These are phyloP conservation scores for Polydrusus tereticollis DNA, from an alignment of 2,888 invertebrate genomes.

Conservation along the genomic window DNA sequence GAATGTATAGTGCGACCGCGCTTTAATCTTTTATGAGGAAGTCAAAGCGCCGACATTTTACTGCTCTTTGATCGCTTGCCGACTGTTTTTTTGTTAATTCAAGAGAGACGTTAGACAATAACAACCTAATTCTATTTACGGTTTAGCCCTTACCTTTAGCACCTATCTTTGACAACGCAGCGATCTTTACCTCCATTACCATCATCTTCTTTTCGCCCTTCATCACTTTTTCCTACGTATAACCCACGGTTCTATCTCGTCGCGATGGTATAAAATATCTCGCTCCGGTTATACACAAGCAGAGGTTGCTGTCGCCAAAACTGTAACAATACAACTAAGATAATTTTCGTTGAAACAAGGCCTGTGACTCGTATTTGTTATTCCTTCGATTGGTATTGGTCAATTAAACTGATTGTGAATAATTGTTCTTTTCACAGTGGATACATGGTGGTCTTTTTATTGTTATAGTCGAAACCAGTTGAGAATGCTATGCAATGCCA, in stretches of 20 bases:
- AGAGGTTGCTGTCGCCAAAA: neutral
- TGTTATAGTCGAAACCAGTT: no score
- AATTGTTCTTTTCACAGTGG: neutral
- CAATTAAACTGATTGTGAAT: slow-evolving; percentile 1
- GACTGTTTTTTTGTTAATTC: no score
- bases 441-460: neutral
- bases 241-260: neutral
- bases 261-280: neutral
- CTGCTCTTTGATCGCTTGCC: no score
- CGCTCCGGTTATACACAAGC: neutral
- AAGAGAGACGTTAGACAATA: no score
- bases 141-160: slow-evolving; percentile 35
- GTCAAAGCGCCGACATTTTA: no score
- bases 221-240: slow-evolving; percentile 6
- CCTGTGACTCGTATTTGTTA: neutral
- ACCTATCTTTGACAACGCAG: slow-evolving; percentile 26
- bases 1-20: no score
- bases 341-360: neutral
- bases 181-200: slow-evolving; percentile 41
- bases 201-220: slow-evolving; percentile 43
- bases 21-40: no score
- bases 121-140: no score
- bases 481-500: no score
- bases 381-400: neutral
- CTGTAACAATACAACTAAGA: slow-evolving; percentile 1